A percentile compares a stretch with the other conserved stretches of the same genome.
Evolutionary conservation across 2,888 invertebrate genomes (phyloP).

Genomic region (Scaptomyza flava): DNA sequence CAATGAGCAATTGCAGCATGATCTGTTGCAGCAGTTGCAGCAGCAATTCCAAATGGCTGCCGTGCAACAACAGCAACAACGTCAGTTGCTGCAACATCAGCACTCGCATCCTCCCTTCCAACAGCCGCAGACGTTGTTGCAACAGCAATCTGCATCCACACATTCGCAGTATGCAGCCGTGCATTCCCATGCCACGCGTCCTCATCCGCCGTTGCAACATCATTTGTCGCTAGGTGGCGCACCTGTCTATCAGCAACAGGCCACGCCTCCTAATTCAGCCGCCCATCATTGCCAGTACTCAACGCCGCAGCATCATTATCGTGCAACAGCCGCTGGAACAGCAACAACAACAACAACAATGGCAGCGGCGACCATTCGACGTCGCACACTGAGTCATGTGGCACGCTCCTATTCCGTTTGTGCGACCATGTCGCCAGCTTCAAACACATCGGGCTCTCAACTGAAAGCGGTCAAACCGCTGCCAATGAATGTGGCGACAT

Average conservation of each 20-base stretch:
- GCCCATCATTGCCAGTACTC: slow-evolving; percentile 72
- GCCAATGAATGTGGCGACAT: slow-evolving; percentile 40
- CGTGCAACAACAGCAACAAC: slow-evolving; percentile 63
- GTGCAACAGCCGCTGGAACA: slow-evolving; percentile 31
- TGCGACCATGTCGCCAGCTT: slow-evolving; percentile 60
- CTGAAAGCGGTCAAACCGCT: slow-evolving; percentile 35
- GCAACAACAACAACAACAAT: slow-evolving; percentile 51
- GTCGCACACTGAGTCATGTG: slow-evolving; percentile 80
- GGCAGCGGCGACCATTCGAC: slow-evolving; percentile 75
- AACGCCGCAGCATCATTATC: slow-evolving; percentile 77
- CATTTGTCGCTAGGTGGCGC: slow-evolving; percentile 84
- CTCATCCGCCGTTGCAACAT: slow-evolving; percentile 79
- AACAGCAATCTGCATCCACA: slow-evolving; percentile 60
- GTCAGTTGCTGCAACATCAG: slow-evolving; percentile 71
- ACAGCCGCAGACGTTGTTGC: slow-evolving; percentile 49
- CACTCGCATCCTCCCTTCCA: slow-evolving; percentile 78
- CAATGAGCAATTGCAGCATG: slow-evolving; percentile 66
- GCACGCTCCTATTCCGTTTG: slow-evolving; percentile 81
- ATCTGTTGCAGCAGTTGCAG: slow-evolving; percentile 72
- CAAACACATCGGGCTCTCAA: slow-evolving; percentile 15
- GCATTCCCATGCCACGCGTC: slow-evolving; percentile 28
- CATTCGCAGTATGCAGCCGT: slow-evolving; percentile 43
- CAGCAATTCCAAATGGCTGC: slow-evolving; percentile 64
- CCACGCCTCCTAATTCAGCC: slow-evolving; percentile 13
- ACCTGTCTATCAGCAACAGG: slow-evolving; percentile 56